phyloP scores from a whole-genome alignment of 2,113 vertebrate genomes.

The Esox niger region DNA sequence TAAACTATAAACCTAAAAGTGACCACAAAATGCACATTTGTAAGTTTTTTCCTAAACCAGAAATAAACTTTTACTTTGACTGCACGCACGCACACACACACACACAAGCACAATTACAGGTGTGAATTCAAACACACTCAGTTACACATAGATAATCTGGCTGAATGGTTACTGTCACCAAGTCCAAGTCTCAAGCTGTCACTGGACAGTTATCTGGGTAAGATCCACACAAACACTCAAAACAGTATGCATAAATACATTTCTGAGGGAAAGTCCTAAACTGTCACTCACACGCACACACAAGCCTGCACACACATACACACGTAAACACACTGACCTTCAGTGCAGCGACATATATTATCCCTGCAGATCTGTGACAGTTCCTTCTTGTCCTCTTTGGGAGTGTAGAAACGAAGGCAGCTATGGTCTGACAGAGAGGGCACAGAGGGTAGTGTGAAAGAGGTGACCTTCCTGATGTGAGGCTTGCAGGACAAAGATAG shows the following conservation, averaged over 20 bases:
- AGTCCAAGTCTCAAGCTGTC: too few relatives aligned
- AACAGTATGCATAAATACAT: too few relatives aligned
- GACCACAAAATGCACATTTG: too few relatives aligned
- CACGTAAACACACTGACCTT: slow-evolving; percentile 47
- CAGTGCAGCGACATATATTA: slow-evolving; percentile 69
- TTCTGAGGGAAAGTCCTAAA: too few relatives aligned
- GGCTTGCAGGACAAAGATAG: too few relatives aligned
- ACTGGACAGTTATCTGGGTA: too few relatives aligned
- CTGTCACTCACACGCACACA: background rate
- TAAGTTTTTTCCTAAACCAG: too few relatives aligned
- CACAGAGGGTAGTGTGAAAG: too few relatives aligned
- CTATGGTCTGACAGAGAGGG: slow-evolving; percentile 56
- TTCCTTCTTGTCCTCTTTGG: slow-evolving; percentile 55
- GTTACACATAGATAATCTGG: background rate
- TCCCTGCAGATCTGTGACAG: slow-evolving; percentile 66
- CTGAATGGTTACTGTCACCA: too few relatives aligned
- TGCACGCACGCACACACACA: background rate
- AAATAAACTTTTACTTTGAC: too few relatives aligned
- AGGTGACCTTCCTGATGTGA: too few relatives aligned
- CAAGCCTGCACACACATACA: background rate
- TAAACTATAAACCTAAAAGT: too few relatives aligned
- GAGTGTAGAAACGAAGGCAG: slow-evolving; percentile 69
- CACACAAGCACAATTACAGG: background rate
- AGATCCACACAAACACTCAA: background rate
- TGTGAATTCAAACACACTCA: background rate